Evolutionary conservation across 2,113 vertebrate genomes (phyloP).

Genomic region (Castor canadensis): DNA sequence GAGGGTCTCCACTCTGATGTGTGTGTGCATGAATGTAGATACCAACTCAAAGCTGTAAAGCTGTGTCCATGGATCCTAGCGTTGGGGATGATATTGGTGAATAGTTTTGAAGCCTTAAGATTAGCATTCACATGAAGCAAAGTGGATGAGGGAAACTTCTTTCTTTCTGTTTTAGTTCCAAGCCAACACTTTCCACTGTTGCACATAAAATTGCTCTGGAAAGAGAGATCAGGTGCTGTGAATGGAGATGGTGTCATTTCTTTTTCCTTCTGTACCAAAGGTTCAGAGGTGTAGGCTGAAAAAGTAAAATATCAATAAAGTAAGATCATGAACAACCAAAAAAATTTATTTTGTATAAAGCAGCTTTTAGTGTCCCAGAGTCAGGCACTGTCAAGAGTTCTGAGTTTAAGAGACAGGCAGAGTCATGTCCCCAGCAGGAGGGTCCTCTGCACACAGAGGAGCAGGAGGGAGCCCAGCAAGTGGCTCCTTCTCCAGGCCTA

Average conservation of each 20-base stretch:
- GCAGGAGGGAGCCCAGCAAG: not conserved
- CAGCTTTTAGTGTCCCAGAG: not conserved
- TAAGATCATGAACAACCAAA: constrained; percentile 53
- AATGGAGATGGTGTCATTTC: not conserved
- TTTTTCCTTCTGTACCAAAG: not conserved
- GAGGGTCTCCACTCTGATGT: not conserved
- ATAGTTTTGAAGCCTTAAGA: not conserved
- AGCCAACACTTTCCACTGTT: not conserved
- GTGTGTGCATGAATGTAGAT: fast-evolving
- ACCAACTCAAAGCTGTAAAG: not conserved
- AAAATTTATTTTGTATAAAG: constrained; percentile 71
- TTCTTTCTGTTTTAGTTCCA: not conserved
- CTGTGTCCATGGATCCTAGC: too few species aligned
- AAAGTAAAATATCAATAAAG: too few species aligned
- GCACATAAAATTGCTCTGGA: not conserved
- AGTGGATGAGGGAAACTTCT: not conserved
- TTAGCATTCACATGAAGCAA: not conserved
- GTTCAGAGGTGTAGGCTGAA: too few species aligned
- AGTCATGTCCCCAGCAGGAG: not conserved
- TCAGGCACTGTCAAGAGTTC: not conserved
- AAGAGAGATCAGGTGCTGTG: not conserved
- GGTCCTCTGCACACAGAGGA: not conserved
- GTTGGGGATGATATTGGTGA: not conserved
- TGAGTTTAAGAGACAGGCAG: not conserved
- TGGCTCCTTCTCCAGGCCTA: constrained; percentile 85